Base-by-base conservation (phyloP, 2,113 vertebrate species). In the Pachyramphus minor region DNA sequence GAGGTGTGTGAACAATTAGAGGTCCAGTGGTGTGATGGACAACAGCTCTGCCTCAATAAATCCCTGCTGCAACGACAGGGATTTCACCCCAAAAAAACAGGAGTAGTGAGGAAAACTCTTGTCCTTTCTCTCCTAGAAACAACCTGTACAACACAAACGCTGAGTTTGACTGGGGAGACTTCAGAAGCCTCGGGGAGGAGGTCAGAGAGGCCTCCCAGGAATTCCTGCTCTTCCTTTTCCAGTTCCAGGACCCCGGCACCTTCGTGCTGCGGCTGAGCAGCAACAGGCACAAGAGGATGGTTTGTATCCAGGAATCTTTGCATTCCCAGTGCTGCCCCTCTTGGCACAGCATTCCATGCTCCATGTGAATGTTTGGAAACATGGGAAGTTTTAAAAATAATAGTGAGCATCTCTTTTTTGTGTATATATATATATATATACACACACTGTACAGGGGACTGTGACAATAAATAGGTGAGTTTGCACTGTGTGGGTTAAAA, bases 151-250 rank as follows among this genome's bases (percentile, higher is more conserved):
- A 99, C 93, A 99, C 99, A 0, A 98, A 98, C 19, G 60, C 69
- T 8, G 97, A 96, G 2, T 99, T 99, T 75, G 99, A 99, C 98
- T 99, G 99, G 99, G 99, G 98, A 12, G 74, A 90, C 15, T 98
- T 99, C 93, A 98, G 98, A 66, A 92, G 64, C 37, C 98, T 99
- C 22, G 64, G 94, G 49, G 98, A 99, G 62, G 97, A 98, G 81
- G 45, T 98, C 44, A 89, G 64, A 47, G 78, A 98, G 24, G 89
- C 95, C 13, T 90, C 97, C 59, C 95, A 86, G 41, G 67, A 96
- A 42, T 95, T 97, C 30, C 75, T 89, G 37, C 71, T 99, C 68
- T 99, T 99, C 84, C 95, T 98, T 5, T 93, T 98, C 76, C 97
- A 97, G 30, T 98, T 99, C 86, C 97, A 77, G 55, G 89, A 98